Evolutionary conservation across 1,140 invertebrate species (phyloP), one percentile per base, ranked within the genome.

Genomic region (Brevipalpus yothersi): DNA sequence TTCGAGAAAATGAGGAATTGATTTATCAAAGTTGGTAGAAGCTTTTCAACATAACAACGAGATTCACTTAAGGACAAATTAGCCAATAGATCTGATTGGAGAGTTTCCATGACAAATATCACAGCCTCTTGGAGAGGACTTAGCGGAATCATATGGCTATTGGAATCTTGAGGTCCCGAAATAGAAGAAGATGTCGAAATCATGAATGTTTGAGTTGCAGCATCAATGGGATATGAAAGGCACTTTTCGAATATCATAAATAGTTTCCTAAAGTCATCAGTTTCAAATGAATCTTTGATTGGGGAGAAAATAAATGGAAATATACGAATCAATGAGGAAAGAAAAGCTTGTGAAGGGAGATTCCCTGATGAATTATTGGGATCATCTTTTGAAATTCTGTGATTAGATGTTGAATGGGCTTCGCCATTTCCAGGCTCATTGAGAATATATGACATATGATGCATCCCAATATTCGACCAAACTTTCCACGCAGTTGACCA

Each of bases 281-380:
- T 72, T 10, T 77, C 79, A 71, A 90, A 89, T 65, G 79, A 82
- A 64, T 76, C 73, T 73, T 83, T 82, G 62, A 93, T 86, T 67
- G 91, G 84, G 62, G 85, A 82, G 73, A 92, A 94, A 58, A 96
- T 79, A 53, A 82, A 80, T 17, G 90, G 88, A 70, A 95, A 92
- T 68, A 92, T 92, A 72, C 92, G 88, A 63, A 94, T 82, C 5
- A 93, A 75, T 1, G 89, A 84, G 0, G 89, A 90, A 31, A 96
- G 76, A 73, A 93, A 96, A 62, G 83, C 81, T 68, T 92, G 86
- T 13, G 85, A 86, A 2, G 89, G 89, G 62, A 88, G 79, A 70
- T 88, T 91, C 69, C 21, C 21, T 17, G 49, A 51, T 51, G 8
- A 45, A 15, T 45, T 45, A 15, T 3, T 51, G 9, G n/a, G 49